phyloP scores from a whole-genome alignment of 2,888 invertebrate species.

The Hirtodrosophila duncani region DNA sequence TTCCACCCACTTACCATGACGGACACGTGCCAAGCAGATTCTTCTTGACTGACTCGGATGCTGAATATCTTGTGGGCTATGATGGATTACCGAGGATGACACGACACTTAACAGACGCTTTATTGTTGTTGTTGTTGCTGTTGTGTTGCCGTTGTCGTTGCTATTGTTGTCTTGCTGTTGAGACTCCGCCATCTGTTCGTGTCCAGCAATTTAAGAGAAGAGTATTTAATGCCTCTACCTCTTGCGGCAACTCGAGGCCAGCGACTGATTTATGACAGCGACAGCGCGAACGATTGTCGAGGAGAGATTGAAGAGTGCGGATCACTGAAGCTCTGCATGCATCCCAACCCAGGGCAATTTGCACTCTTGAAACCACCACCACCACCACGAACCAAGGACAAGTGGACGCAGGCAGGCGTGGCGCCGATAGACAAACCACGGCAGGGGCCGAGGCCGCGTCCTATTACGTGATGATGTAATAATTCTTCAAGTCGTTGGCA shows the following conservation, averaged over 20 bases:
- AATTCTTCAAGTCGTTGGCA: constrained; percentile 67
- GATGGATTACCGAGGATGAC: constrained; percentile 67
- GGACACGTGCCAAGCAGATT: constrained; percentile 67
- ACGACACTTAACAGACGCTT: constrained; percentile 62
- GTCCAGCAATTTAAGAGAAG: constrained; percentile 64
- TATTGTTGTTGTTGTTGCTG: constrained; percentile 42
- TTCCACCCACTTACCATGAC: constrained; percentile 40
- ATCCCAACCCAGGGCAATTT: constrained; percentile 56
- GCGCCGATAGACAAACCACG: constrained; percentile 34
- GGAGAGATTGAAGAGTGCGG: background rate
- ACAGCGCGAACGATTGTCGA: constrained; percentile 52
- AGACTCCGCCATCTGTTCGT: constrained; percentile 44
- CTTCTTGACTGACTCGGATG: no score
- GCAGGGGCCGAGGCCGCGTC: constrained; percentile 19
- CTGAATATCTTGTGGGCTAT: constrained; percentile 45
- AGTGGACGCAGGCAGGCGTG: constrained; percentile 49
- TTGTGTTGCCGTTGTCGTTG: constrained; percentile 6
- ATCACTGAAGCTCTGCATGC: constrained; percentile 25
- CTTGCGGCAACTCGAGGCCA: constrained; percentile 46
- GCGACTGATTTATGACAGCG: constrained; percentile 67
- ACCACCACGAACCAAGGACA: constrained; percentile 2
- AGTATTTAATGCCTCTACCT: constrained; percentile 58
- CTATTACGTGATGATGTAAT: constrained; percentile 70
- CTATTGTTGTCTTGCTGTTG: constrained; percentile 24
- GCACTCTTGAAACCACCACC: constrained; percentile 18